phyloP scores from a whole-genome alignment of 2,797 vertebrate genomes.

The Ciconia nigra region DNA sequence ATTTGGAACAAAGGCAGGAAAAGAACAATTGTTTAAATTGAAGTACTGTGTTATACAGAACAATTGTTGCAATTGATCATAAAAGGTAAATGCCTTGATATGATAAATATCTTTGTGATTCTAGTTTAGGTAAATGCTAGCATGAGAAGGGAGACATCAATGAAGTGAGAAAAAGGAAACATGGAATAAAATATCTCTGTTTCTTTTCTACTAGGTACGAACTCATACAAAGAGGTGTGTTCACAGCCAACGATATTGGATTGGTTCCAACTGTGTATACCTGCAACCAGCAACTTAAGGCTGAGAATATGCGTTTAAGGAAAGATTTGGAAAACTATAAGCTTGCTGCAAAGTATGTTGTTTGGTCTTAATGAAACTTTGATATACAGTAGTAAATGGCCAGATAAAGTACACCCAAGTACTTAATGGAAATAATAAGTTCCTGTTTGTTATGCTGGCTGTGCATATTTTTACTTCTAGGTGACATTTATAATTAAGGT shows the following conservation, averaged over 20 bases:
- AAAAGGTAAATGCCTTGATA: not conserved
- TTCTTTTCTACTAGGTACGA: slow-evolving; percentile 76
- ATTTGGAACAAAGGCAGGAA: not conserved
- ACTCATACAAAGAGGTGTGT: slow-evolving; percentile 75
- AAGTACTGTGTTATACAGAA: not conserved
- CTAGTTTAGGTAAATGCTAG: not conserved
- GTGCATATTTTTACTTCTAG: not conserved
- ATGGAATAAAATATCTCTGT: not conserved
- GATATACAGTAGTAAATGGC: not conserved
- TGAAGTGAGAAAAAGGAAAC: not conserved
- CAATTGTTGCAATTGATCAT: too few species aligned
- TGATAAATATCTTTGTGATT: not conserved
- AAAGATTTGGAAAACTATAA: slow-evolving; percentile 79
- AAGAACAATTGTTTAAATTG: not conserved
- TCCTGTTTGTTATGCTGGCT: not conserved
- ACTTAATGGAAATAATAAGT: not conserved
- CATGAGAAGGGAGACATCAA: not conserved
- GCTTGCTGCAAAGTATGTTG: slow-evolving; percentile 70
- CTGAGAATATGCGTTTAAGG: slow-evolving; percentile 75
- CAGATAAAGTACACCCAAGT: not conserved
- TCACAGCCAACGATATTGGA: slow-evolving; percentile 43
- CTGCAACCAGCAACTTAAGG: slow-evolving; percentile 79
- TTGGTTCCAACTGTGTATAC: slow-evolving; percentile 79
- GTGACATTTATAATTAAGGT: not conserved
- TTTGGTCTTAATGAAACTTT: not conserved